Percentiles rank a stretch among this genome's conserved stretches.
Evolutionary conservation across 2,797 vertebrate species (phyloP).

Genomic region (Zenarchopterus dispar): DNA sequence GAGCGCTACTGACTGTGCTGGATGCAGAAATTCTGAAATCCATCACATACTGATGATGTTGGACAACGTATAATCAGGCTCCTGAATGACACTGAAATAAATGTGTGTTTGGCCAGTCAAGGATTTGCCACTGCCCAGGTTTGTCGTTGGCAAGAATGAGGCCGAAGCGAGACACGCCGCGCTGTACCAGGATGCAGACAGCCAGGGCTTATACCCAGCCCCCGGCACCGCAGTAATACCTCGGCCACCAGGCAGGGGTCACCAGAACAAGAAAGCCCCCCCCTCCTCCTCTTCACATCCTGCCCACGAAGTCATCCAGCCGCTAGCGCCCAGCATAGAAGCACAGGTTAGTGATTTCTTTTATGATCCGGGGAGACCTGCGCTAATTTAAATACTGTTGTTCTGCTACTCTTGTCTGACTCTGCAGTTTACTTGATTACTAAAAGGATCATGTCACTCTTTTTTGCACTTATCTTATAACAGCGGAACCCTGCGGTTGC

Average conservation of each 20-base stretch:
- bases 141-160: conserved; percentile 93
- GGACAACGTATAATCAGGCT: neutral
- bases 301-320: conserved; percentile 90
- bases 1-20: too few relatives aligned
- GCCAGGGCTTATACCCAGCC: conserved; percentile 89
- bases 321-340: conserved; percentile 86
- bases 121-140: conserved; percentile 94
- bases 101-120: conserved; percentile 85
- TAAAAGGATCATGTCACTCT: too few relatives aligned
- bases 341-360: conserved; percentile 84
- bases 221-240: conserved; percentile 92
- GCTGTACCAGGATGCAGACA: conserved; percentile 92
- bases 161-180: conserved; percentile 89
- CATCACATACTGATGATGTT: too few relatives aligned
- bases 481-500: conserved; percentile 14
- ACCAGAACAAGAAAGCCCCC: conserved; percentile 91
- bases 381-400: neutral
- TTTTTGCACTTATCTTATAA: neutral
- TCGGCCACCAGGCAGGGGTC: conserved; percentile 89
- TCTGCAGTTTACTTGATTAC: too few relatives aligned
- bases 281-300: conserved; percentile 75
- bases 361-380: too few relatives aligned
- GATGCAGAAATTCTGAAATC: too few relatives aligned
- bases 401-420: too few relatives aligned
- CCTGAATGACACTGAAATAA: neutral